Conservation (phyloP, 2,797 vertebrate genomes). For the Odontamblyopus rebecca region DNA sequence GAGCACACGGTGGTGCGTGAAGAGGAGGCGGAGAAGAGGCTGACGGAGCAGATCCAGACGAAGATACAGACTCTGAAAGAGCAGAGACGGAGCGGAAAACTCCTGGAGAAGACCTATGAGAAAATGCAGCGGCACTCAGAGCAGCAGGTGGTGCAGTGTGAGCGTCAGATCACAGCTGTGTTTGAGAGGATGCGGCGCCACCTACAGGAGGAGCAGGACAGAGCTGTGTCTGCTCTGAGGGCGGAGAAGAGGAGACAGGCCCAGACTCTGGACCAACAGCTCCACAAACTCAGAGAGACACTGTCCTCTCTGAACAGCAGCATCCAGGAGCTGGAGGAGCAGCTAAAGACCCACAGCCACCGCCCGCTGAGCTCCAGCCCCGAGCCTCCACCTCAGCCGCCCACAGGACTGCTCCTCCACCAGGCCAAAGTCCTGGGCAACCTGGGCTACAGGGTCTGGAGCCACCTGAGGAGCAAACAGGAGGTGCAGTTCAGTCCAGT, state of each 20-base stretch:
- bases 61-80: too few relatives aligned
- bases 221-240: background rate
- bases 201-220: background rate
- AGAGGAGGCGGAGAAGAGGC: background rate
- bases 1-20: background rate
- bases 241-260: background rate
- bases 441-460: too few relatives aligned
- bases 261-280: background rate
- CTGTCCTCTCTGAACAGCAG: background rate
- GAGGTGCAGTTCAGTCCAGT: too few relatives aligned
- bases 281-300: background rate
- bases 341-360: background rate
- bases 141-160: background rate
- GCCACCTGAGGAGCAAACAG: too few relatives aligned
- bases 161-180: background rate
- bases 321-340: background rate
- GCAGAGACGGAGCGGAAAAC: too few relatives aligned
- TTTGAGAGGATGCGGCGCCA: background rate
- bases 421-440: too few relatives aligned
- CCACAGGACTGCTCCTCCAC: too few relatives aligned
- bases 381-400: too few relatives aligned
- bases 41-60: background rate
- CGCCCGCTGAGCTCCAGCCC: background rate
- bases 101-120: too few relatives aligned
- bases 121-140: background rate